phyloP scores from a whole-genome alignment of 1,140 invertebrate species.

The Diplogasteroides magnus region DNA sequence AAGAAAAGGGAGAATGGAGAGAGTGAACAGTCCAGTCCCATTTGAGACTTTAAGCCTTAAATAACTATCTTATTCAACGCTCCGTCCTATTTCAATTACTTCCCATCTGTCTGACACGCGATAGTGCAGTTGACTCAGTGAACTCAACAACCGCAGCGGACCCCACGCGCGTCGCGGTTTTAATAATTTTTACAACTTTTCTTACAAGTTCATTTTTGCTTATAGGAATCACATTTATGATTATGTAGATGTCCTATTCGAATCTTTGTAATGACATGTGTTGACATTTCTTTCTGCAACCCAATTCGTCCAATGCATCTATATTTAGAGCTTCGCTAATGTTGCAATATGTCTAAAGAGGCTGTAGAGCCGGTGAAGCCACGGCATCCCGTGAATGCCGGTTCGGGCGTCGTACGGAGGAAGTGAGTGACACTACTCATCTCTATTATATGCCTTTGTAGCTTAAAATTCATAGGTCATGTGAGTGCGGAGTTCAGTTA shows the following conservation, averaged over 20 bases:
- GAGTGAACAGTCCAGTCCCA: background rate
- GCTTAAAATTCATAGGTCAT: too few relatives aligned
- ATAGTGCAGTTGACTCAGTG: background rate
- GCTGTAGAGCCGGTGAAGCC: too few relatives aligned
- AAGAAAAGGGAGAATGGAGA: background rate
- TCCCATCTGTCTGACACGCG: background rate
- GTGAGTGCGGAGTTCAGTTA: too few relatives aligned
- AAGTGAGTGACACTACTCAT: too few relatives aligned
- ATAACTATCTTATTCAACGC: background rate
- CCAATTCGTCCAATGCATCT: too few relatives aligned
- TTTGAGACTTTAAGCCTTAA: background rate
- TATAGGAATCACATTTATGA: background rate
- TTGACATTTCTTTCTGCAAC: background rate
- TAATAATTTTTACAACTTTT: background rate
- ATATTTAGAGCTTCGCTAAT: background rate
- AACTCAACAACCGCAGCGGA: background rate
- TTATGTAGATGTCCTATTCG: background rate
- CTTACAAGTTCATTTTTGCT: background rate
- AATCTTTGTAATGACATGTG: background rate
- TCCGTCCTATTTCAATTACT: background rate
- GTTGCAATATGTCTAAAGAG: slow-evolving; percentile 15
- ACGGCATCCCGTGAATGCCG: too few relatives aligned
- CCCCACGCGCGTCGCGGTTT: background rate
- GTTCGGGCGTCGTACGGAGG: too few relatives aligned
- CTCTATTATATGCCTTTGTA: too few relatives aligned